A percentile compares a stretch with the other conserved stretches of the same genome.
These are phyloP conservation scores for Zaprionus tsacasi DNA, from an alignment of 1,140 invertebrate genomes.

Conservation along the genomic window DNA sequence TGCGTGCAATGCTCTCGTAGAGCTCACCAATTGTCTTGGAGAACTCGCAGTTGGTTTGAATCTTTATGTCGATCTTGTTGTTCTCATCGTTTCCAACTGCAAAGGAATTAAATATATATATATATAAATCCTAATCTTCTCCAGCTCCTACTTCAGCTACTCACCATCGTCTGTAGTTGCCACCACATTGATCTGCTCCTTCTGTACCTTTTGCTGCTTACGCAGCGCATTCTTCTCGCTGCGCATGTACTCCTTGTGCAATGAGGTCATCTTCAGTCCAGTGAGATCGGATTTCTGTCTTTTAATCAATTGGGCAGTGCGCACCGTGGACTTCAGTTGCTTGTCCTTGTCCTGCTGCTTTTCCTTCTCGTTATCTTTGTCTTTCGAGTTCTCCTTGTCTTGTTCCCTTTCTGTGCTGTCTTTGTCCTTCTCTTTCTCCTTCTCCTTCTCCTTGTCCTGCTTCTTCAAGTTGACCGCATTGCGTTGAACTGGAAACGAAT, in stretches of 20 bases:
- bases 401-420: slow-evolving; percentile 1
- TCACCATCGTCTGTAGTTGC: not conserved
- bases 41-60: slow-evolving; percentile 82
- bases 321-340: not conserved
- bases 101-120: not conserved
- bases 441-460: slow-evolving; percentile 36
- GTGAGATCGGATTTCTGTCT: slow-evolving; percentile 87
- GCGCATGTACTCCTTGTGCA: slow-evolving; percentile 82
- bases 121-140: too few relatives aligned
- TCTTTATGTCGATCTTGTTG: slow-evolving; percentile 83
- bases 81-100: slow-evolving; percentile 64
- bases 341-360: slow-evolving; percentile 17
- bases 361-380: slow-evolving; percentile 13
- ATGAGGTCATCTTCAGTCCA: slow-evolving; percentile 85
- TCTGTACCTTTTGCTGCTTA: slow-evolving; percentile 68
- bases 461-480: slow-evolving; percentile 26
- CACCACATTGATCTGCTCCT: slow-evolving; percentile 40
- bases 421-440: slow-evolving; percentile 12
- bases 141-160: too few relatives aligned
- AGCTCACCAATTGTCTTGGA: slow-evolving; percentile 82
- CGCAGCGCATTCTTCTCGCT: slow-evolving; percentile 79
- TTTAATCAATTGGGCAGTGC: slow-evolving; percentile 83
- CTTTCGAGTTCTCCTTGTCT: slow-evolving; percentile 5
- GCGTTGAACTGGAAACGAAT: slow-evolving; percentile 69
- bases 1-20: slow-evolving; percentile 72